These are phyloP conservation scores for Plemyria rubiginata DNA, from an alignment of 2,888 invertebrate genomes.

Conservation along the genomic window DNA sequence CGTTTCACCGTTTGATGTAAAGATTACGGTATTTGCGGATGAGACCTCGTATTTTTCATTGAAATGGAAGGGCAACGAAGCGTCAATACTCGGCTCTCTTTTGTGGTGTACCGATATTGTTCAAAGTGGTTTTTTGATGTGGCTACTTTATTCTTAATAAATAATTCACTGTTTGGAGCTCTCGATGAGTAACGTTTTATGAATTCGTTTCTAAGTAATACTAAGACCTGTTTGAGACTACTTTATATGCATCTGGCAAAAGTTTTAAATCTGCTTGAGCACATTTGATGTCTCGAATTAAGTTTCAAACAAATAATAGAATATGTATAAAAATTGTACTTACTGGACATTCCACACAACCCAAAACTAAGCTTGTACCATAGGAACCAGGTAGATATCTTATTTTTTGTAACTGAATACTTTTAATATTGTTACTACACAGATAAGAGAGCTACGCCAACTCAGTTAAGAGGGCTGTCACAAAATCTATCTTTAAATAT, in stretches of 20 bases:
- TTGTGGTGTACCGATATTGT: constrained; percentile 61
- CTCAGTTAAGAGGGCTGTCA: too few relatives aligned
- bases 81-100: constrained; percentile 67
- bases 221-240: constrained; percentile 22
- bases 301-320: neutral
- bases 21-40: constrained; percentile 74
- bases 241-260: constrained; percentile 19
- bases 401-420: too few relatives aligned
- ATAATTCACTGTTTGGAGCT: constrained; percentile 31
- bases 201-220: constrained; percentile 17
- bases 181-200: constrained; percentile 20
- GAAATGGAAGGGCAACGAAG: constrained; percentile 67
- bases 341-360: too few relatives aligned
- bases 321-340: too few relatives aligned
- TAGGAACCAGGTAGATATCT: too few relatives aligned
- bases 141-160: constrained; percentile 54
- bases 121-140: constrained; percentile 63
- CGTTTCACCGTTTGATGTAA: constrained; percentile 77
- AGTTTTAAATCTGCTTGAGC: neutral
- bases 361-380: too few relatives aligned
- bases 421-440: too few relatives aligned
- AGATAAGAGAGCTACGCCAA: too few relatives aligned
- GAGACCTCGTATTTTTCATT: constrained; percentile 73
- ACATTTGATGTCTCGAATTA: neutral
- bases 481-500: too few relatives aligned